Percentiles rank a stretch among this genome's conserved stretches.
These are phyloP conservation scores for Cyclophora albipunctata DNA, from an alignment of 2,888 invertebrate genomes.

Conservation along the genomic window DNA sequence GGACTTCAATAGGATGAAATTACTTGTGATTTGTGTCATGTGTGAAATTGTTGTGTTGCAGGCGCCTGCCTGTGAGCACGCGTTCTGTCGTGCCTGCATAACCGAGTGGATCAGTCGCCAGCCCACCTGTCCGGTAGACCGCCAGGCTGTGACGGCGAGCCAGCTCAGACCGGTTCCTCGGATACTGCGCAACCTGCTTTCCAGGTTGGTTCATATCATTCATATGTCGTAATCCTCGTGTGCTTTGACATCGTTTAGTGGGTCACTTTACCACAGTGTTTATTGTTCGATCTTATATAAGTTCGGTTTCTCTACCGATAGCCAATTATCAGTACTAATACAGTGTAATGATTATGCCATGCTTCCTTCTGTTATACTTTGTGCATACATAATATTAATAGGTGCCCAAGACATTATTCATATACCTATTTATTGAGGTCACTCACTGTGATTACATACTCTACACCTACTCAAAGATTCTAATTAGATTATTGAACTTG, in stretches of 20 bases:
- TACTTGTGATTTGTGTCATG: conserved; percentile 5
- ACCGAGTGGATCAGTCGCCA: conserved; percentile 96
- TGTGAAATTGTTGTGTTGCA: conserved; percentile 38
- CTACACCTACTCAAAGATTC: too few relatives aligned
- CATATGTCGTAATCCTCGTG: conserved; percentile 25
- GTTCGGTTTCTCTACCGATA: not conserved
- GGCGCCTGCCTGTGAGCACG: conserved; percentile 97
- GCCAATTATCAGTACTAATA: not conserved
- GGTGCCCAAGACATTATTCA: too few relatives aligned
- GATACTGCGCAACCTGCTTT: conserved; percentile 92
- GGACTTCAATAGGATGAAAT: not conserved
- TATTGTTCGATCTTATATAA: conserved; percentile 28
- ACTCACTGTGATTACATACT: too few relatives aligned
- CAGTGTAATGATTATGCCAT: too few relatives aligned
- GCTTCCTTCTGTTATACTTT: too few relatives aligned
- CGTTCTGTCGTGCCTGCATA: conserved; percentile 95
- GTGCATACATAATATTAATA: too few relatives aligned
- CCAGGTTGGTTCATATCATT: conserved; percentile 71
- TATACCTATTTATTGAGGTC: too few relatives aligned
- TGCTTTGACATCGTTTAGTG: conserved; percentile 20
- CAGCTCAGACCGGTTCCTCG: conserved; percentile 94
- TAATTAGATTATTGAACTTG: too few relatives aligned
- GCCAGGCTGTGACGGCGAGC: conserved; percentile 90
- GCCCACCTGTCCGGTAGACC: conserved; percentile 95
- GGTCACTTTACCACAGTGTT: conserved; percentile 25